Conservation (phyloP, 2,113 vertebrate genomes). For the Thalassoma bifasciatum region DNA sequence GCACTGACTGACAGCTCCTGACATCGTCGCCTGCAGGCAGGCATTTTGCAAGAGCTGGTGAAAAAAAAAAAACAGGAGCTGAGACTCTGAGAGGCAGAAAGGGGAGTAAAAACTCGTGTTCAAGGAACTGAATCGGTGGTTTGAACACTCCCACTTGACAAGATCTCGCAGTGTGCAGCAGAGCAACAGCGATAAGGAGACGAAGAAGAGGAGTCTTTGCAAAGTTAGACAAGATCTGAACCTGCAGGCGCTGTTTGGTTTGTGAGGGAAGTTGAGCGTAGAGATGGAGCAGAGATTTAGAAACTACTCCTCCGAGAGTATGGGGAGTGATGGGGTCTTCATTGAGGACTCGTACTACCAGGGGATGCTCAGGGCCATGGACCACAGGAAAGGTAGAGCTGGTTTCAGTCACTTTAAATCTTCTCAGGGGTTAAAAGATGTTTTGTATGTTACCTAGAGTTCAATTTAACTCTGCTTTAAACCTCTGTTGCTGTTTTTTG, state of each 20-base stretch:
- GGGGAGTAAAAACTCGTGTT: conserved; percentile 27
- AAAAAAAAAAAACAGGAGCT: conserved; percentile 16
- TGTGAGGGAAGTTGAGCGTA: conserved; percentile 19
- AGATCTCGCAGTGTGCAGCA: conserved; percentile 31
- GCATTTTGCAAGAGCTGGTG: conserved; percentile 68
- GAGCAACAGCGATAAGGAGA: conserved; percentile 30
- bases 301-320: conserved; percentile 75
- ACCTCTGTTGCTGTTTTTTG: background rate
- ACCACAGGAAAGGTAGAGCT: conserved; percentile 80
- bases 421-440: no score
- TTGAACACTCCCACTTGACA: conserved; percentile 71
- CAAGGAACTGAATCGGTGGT: conserved; percentile 46
- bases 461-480: background rate
- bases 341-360: conserved; percentile 73
- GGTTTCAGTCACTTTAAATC: background rate
- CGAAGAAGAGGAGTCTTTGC: background rate
- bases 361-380: conserved; percentile 69
- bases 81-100: conserved; percentile 29
- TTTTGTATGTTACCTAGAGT: background rate
- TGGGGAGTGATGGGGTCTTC: conserved; percentile 78
- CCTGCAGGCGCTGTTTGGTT: conserved; percentile 20
- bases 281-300: conserved; percentile 56
- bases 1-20: conserved; percentile 55
- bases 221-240: conserved; percentile 3
- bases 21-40: conserved; percentile 63